These are phyloP conservation scores for Sandelia bainsii DNA, from an alignment of 2,797 vertebrate genomes.

Conservation along the genomic window DNA sequence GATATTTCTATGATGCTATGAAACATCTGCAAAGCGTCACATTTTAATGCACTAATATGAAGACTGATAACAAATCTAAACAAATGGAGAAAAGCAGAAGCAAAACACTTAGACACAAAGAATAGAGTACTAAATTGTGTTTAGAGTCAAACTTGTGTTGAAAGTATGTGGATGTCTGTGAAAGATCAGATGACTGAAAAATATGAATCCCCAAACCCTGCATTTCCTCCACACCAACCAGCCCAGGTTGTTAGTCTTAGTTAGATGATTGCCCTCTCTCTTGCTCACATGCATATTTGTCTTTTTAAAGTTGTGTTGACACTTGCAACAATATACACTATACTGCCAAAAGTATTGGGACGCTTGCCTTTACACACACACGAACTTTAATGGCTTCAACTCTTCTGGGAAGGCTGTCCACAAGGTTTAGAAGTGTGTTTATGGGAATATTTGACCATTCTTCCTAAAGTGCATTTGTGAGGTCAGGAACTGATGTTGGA, in stretches of 20 bases:
- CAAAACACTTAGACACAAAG: background rate
- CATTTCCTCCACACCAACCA: constrained; percentile 16
- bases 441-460: no score
- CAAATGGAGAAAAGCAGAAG: constrained; percentile 1
- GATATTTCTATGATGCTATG: background rate
- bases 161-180: background rate
- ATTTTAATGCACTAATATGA: background rate
- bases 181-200: constrained; percentile 29
- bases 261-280: constrained; percentile 51
- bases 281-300: constrained; percentile 6
- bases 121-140: background rate
- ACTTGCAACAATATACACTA: no score
- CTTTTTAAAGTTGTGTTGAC: no score
- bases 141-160: background rate
- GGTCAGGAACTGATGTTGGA: no score
- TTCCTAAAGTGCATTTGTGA: no score
- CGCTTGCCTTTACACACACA: no score
- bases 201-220: constrained; percentile 9
- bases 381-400: no score
- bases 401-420: no score
- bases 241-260: constrained; percentile 36
- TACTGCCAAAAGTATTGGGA: no score
- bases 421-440: no score
- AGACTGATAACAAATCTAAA: background rate
- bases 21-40: constrained; percentile 3